Base-by-base conservation (phyloP, 2,113 vertebrate species). In the Myiagra hebetior region DNA sequence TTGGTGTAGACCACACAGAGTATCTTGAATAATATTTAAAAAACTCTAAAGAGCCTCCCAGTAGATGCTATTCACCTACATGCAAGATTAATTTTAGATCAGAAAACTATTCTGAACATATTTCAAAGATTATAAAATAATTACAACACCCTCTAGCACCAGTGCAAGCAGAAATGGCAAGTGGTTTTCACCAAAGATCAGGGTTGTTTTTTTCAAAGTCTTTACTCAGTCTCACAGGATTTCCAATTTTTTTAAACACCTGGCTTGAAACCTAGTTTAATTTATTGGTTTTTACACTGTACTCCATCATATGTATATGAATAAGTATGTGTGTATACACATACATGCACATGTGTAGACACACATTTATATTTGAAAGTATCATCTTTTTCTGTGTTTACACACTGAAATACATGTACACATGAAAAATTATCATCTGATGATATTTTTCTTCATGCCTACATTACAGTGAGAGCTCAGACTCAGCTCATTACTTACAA, bases 121-220 rank as follows among this genome's bases (percentile, higher is more conserved):
- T 78, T 74, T 80, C 74, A 53, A 50, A 59, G 41, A 70, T 55
- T 41, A 68, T 63, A 79, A 89, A 85, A 70, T 65, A 85, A 91
- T 76, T 50, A 81, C 11, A 30, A 87, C 21, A 86, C 18, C 12
- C 59, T 62, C 31, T 65, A 76, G 20, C 35, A 88, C 5, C 75
- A 87, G n/a, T 16, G 31, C 31, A 89, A 85, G 53, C 15, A 88
- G 56, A 47, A 81, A 72, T 8, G 74, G 62, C 22, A 72, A 28
- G 13, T 15, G 55, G 3, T 59, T 83, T 88, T 76, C 76, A 88
- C 18, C 11, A 59, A 13, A 78, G 26, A 50, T n/a, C 5, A 17
- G 6, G 21, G 4, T 3, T 35, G 6, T 5, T 24, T 24, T 87
- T 75, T 41, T 10, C 10, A 6, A 60, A 85, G 24, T 30, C 39